Conservation (phyloP, 2,888 invertebrate genomes). For the Lithophane leautieri region DNA sequence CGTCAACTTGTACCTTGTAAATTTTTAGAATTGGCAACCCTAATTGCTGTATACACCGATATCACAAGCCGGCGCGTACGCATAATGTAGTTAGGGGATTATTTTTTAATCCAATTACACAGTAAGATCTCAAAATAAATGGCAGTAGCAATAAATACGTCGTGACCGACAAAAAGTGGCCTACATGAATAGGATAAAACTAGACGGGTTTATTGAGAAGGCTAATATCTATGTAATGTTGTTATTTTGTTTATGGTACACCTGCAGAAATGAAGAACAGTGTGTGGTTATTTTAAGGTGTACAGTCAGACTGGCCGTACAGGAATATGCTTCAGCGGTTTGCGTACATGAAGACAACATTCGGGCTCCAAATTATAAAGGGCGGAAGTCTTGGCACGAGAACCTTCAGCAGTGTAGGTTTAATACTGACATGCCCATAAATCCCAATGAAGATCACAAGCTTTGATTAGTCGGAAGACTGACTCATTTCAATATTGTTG, state of each 20-base stretch:
- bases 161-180: constrained; percentile 67
- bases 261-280: constrained; percentile 26
- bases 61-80: constrained; percentile 39
- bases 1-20: neutral
- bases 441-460: constrained; percentile 31
- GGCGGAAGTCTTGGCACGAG: neutral
- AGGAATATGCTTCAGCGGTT: neutral
- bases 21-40: constrained; percentile 33
- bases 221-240: constrained; percentile 35
- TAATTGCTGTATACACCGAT: constrained; percentile 18
- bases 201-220: constrained; percentile 66
- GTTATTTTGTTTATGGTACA: constrained; percentile 16
- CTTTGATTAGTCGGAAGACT: constrained; percentile 36
- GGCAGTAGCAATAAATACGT: constrained; percentile 70
- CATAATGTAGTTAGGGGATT: constrained; percentile 55
- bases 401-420: constrained; percentile 30
- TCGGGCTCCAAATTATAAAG: neutral
- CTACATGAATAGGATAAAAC: constrained; percentile 67
- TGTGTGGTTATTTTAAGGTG: constrained; percentile 1
- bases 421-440: constrained; percentile 23
- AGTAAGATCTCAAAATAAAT: constrained; percentile 72
- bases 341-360: neutral
- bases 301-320: neutral
- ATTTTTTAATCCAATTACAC: constrained; percentile 71
- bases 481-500: constrained; percentile 48